These are phyloP conservation scores for Drosophila affinis DNA, from an alignment of 2,888 invertebrate genomes.

Conservation along the genomic window DNA sequence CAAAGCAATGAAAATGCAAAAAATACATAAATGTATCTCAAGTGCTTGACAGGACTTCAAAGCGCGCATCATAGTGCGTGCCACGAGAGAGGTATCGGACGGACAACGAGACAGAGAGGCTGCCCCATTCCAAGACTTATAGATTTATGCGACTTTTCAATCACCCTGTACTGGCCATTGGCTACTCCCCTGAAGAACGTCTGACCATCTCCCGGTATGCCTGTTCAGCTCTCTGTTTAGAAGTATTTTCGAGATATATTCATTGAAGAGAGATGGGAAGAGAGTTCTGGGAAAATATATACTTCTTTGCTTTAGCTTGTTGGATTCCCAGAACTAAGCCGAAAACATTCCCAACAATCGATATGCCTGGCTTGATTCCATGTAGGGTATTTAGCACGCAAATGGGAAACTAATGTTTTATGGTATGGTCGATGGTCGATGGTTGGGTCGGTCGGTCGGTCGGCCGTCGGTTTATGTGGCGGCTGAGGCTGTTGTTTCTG, in stretches of 20 bases:
- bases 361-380: constrained; percentile 34
- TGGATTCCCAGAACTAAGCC: not conserved
- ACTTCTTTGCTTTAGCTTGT: too few relatives aligned
- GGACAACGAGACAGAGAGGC: constrained; percentile 34
- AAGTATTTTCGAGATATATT: too few relatives aligned
- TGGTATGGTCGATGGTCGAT: constrained; percentile 58
- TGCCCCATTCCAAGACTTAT: not conserved
- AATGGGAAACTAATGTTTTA: constrained; percentile 79
- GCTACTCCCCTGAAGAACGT: too few relatives aligned
- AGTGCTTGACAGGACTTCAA: constrained; percentile 79
- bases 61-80: constrained; percentile 78
- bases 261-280: too few relatives aligned
- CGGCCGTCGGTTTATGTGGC: constrained; percentile 26
- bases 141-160: not conserved
- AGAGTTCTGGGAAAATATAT: too few relatives aligned
- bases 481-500: constrained; percentile 32
- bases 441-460: not conserved
- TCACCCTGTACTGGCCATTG: constrained; percentile 26
- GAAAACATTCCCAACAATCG: not conserved
- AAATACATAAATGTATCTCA: constrained; percentile 79
- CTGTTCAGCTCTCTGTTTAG: too few relatives aligned
- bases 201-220: too few relatives aligned
- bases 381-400: constrained; percentile 76
- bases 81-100: constrained; percentile 57
- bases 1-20: constrained; percentile 76